Base-by-base conservation (phyloP, 2,113 vertebrate species). In the Erythrocercus mccallii region DNA sequence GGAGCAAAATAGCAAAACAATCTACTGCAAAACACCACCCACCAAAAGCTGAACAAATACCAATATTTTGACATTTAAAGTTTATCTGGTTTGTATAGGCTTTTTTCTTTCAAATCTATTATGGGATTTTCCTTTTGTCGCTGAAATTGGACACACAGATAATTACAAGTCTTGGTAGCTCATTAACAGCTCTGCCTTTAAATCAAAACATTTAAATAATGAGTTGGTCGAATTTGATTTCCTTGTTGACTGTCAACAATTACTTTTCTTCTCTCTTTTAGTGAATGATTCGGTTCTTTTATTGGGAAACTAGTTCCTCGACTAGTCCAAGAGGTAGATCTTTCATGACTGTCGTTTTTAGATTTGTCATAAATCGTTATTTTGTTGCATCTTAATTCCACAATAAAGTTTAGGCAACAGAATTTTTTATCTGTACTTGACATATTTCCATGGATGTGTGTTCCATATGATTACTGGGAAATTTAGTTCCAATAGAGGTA, bases 181-280 rank as follows among this genome's bases (percentile, higher is more conserved):
- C 90, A 97, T 96, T 94, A 97, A 88, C 44, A 73, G 66, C 54
- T 77, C 47, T 82, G 80, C 17, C 73, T 94, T 95, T 95, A 94
- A 96, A 95, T 92, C 45, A 86, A 92, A 96, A 83, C 70, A 82
- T 87, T 92, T 92, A 94, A 93, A 96, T 96, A 96, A 96, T 95
- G 92, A 95, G 61, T 74, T 68, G 23, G 47, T 94, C 79, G 96
- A 95, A 94, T 96, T 95, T 93, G 76, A 92, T 91, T 95, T 96
- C 86, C 51, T 65, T 93, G 50, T 94, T 95, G 78, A 76, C 77
- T 90, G 73, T 74, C 92, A 96, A 92, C 92, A 82, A 50, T 73
- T 78, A 20, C 16, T 78, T 87, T 92, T 93, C 38, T 90, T 91
- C n/a, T 19, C 19, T 94, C 61, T 35, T 27, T 81, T 95, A 96